Conservation (phyloP, 2,888 invertebrate species). For the Yponomeuta cagnagella region DNA sequence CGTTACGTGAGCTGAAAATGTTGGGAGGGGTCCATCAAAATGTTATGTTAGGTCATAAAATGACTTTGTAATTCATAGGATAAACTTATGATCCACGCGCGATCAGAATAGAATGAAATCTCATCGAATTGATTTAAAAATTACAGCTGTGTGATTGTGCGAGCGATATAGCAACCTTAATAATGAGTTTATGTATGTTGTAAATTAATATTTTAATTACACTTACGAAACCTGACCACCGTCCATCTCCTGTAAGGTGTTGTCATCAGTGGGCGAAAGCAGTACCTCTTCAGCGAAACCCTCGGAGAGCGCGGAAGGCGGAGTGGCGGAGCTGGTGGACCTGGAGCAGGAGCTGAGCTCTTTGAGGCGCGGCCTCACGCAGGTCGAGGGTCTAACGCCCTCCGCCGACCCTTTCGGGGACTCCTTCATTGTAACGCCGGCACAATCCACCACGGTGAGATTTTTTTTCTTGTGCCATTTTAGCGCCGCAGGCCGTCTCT, state of each 20-base stretch:
- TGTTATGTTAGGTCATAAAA: too few species aligned
- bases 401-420: constrained; percentile 73
- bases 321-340: constrained; percentile 90
- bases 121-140: too few species aligned
- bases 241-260: constrained; percentile 30
- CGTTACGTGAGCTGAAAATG: too few species aligned
- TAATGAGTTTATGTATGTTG: too few species aligned
- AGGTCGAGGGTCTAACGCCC: constrained; percentile 90
- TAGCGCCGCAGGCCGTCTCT: too few species aligned
- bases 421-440: constrained; percentile 53
- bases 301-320: constrained; percentile 64
- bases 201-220: too few species aligned
- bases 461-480: not conserved
- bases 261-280: constrained; percentile 43
- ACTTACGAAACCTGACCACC: not conserved
- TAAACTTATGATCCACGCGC: too few species aligned
- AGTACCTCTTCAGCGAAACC: constrained; percentile 34
- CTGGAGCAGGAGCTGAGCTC: constrained; percentile 91
- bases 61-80: too few species aligned
- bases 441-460: constrained; percentile 33
- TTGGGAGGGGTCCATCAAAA: too few species aligned
- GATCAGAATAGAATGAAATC: too few species aligned
- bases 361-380: constrained; percentile 89
- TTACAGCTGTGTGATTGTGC: too few species aligned
- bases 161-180: too few species aligned